Base-by-base conservation (phyloP, 2,888 invertebrate genomes). In the Lasioglossum calceatum region DNA sequence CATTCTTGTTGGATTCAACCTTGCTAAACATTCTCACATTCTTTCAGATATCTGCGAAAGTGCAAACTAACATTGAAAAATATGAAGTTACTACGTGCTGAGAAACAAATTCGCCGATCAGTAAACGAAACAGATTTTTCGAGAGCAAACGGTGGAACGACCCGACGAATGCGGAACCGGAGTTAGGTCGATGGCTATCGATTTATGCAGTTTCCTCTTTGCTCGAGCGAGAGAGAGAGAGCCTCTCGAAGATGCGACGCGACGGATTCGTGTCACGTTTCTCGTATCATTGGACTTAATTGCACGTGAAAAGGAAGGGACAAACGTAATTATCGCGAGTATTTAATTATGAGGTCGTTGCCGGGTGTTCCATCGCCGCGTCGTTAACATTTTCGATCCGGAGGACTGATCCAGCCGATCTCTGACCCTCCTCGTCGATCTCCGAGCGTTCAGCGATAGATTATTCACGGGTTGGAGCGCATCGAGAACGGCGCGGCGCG, bases 231-330 rank as follows among this genome's bases (percentile, higher is more conserved):
- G 71, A 23, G 44, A n/a, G n/a, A 19, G 61, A 23, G 12, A n/a
- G 39, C 44, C 36, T 39, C 19, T 72, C 61, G 81, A 32, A 71
- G 71, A 78, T 27, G 71, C 47, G 58, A 44, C 32, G 16, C 27
- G 36, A 78, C 72, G 71, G 39, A 79, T 81, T 81, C 81, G 61
- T 61, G 71, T 82, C 81, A 82, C 81, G 81, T 82, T 79, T 50
- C 79, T 64, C 54, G 61, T 73, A 82, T 79, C 79, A 47, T 64
- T 64, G 39, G n/a, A 8, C 47, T 79, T 82, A 80, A 83, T 83
- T 61, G 58, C 71, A 72, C 81, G 12, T 61, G 42, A 83, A 83
- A 75, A 27, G 71, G 36, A 82, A 70, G 67, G 44, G 64, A 70
- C 58, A 44, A 42, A 19, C 32, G 64, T 47, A 64, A 82, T 80